These are phyloP conservation scores for Aleiodes sp. DNA, from an alignment of 1,140 invertebrate genomes.

Conservation along the genomic window DNA sequence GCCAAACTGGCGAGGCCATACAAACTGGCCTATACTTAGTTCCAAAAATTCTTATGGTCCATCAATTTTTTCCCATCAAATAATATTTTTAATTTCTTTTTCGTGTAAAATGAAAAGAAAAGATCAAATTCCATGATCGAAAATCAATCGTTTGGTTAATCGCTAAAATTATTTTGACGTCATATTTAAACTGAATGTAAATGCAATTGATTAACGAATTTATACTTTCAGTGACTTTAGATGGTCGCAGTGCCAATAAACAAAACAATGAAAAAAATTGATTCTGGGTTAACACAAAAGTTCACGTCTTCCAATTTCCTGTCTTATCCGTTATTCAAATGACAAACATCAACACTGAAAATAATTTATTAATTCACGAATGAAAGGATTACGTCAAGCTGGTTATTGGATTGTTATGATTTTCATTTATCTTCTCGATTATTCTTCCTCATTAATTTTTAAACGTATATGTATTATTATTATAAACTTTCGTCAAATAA, in stretches of 20 bases:
- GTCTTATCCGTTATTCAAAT: slow-evolving; percentile 26
- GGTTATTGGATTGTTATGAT: background rate
- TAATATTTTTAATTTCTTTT: background rate
- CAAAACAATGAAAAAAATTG: background rate
- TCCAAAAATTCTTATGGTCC: background rate
- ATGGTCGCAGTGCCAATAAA: background rate
- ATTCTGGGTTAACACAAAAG: background rate
- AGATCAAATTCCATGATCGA: background rate
- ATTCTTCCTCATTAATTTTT: background rate
- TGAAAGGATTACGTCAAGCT: background rate
- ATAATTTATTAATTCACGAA: slow-evolving; percentile 16
- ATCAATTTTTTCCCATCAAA: background rate
- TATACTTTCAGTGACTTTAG: slow-evolving; percentile 16
- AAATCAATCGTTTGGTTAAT: background rate
- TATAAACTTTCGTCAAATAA: background rate
- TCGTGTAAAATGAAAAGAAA: background rate
- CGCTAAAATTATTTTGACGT: slow-evolving; percentile 33
- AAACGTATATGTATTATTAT: background rate
- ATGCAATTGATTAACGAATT: slow-evolving; percentile 27
- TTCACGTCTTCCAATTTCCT: background rate
- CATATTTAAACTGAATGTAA: slow-evolving; percentile 9
- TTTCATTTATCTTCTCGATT: background rate
- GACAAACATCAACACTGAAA: slow-evolving; percentile 26
- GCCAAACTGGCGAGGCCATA: background rate
- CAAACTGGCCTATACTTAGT: background rate